Evolutionary conservation across 2,113 vertebrate genomes (phyloP).

Genomic region (Chloropsis hardwickii): DNA sequence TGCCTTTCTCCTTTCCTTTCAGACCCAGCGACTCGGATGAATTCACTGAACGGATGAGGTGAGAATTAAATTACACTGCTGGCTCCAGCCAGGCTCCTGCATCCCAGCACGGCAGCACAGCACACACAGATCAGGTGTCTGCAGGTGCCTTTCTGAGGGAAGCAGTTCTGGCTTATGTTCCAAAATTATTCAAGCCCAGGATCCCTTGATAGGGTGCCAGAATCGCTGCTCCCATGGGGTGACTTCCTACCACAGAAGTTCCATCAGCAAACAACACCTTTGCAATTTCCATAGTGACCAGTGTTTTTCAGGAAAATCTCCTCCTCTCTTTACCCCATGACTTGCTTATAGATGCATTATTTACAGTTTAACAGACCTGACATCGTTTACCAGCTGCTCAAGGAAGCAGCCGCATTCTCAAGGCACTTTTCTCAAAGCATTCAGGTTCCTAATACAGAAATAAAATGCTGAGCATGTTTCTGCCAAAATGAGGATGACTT

Average conservation of each 20-base stretch:
- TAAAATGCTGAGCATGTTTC: neutral
- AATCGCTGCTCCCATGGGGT: neutral
- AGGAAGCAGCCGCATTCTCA: neutral
- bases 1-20: neutral
- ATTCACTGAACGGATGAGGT: neutral
- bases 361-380: neutral
- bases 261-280: neutral
- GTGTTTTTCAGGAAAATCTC: neutral
- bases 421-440: neutral
- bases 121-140: neutral
- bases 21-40: fast-evolving
- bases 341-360: neutral
- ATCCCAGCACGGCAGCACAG: neutral
- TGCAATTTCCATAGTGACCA: neutral
- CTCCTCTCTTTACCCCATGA: neutral
- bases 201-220: neutral
- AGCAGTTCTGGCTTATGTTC: neutral
- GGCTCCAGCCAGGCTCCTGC: neutral
- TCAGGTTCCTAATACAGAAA: neutral
- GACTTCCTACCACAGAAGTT: neutral
- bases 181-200: neutral
- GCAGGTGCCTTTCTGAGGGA: neutral
- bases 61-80: neutral
- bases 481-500: neutral
- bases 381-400: neutral